Evolutionary conservation across 2,797 vertebrate species (phyloP), one percentile per base, ranked within the genome.

Genomic region (Buceros bicornis): DNA sequence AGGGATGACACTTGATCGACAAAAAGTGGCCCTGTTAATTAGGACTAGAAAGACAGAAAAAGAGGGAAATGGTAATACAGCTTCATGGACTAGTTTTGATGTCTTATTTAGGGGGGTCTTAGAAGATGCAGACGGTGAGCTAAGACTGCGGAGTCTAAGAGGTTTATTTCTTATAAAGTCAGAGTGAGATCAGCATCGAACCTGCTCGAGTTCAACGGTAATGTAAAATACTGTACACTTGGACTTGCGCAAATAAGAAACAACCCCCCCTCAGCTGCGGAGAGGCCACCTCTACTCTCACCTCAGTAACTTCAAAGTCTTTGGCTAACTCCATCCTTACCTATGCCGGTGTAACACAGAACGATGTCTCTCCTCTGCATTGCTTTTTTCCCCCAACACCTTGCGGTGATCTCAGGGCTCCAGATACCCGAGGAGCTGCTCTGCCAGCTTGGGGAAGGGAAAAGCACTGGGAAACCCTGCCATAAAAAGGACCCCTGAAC

Each of bases 1-100:
- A 79, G 64, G 72, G 60, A 66, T 80, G 94, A 92, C 64, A 40
- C 56, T 25, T 96, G 92, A 94, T 13, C 82, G 95, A 87, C 92
- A 85, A 56, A 31, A 77, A 87, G 18, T 24, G 53, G 87, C 89
- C 67, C 60, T 71, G 67, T 45, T 94, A 90, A 94, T 96, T 87
- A 92, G 2, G 3, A 29, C 66, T 62, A 76, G 48, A 88, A 81
- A 87, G 87, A 78, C 18, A 89, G 61, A 53, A 69, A 57, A 40
- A 76, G 51, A 66, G 18, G 31, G 37, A 94, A 92, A 78, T 45
- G 28, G 43, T 54, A 81, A 70, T 8, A 42, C 35, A 80, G 53
- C 50, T 82, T 67, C 45, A 48, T 58, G 56, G 72, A 66, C 51
- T 74, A 17, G 70, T 82, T 66, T 42, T 57, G 40, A 31, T 73